Base-by-base conservation (phyloP, 1,140 invertebrate species). In the Euura lappo region DNA sequence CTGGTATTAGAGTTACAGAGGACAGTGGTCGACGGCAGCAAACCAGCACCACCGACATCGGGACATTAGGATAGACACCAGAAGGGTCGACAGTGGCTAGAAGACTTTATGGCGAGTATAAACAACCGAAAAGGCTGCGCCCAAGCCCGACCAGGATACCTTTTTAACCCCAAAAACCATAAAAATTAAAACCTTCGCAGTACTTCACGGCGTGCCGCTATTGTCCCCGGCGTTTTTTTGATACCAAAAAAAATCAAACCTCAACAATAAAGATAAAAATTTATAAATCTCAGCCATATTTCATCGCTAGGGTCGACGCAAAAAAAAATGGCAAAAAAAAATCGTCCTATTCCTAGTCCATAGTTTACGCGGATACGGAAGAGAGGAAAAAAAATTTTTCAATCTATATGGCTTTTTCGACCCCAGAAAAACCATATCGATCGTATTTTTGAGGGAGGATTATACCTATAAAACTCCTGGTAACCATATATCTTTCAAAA, bases 101-200 rank as follows among this genome's bases (percentile, higher is more conserved):
- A 44, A 70, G 6, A 75, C 46, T 81, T 81, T 82, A 81, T 75
- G 75, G 71, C 73, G 68, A 68, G 70, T 77, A 81, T 80, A 78
- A 80, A 79, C 73, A 51, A 76, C 77, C 79, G 77, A 66, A 73
- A 77, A 72, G 72, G 68, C 72, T 65, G 7, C 44, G 73, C 13
- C 47, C 72, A 72, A 46, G 43, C 10, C 45, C 46, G 28, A 28
- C 45, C 67, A 65, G 74, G 74, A 46, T 70, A 65, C 71, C 72
- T 80, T 80, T 80, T 81, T 76, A 76, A 74, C 77, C 68, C 69
- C 66, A 77, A 79, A 78, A 74, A 75, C 70, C 75, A 79, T 78
- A 81, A 79, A 83, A 82, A 79, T 81, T 80, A 82, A 80, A 78
- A 74, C 74, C 69, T 71, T 71, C 71, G 71, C 69, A 60, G 65